Evolutionary conservation across 2,888 invertebrate species (phyloP).

Genomic region (Nematopogon swammerdamellus): DNA sequence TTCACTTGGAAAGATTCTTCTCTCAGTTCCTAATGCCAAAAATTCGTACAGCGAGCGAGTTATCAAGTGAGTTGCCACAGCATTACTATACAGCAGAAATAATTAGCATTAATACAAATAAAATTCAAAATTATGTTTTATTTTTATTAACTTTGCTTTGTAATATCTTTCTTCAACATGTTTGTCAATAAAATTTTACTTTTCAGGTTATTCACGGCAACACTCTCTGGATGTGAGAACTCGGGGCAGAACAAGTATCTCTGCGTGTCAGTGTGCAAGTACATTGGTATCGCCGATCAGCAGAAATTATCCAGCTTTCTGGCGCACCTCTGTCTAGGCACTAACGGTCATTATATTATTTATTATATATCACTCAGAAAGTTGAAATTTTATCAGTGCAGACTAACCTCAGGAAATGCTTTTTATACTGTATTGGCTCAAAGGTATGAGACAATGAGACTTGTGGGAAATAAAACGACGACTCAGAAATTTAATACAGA

Average conservation of each 20-base stretch:
- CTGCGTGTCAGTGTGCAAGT: slow-evolving; percentile 42
- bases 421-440: too few species aligned
- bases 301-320: slow-evolving; percentile 30
- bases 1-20: slow-evolving; percentile 72
- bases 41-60: slow-evolving; percentile 75
- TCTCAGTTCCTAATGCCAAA: slow-evolving; percentile 76
- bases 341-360: slow-evolving; percentile 23
- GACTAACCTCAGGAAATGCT: too few species aligned
- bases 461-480: too few species aligned
- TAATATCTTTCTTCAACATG: background rate
- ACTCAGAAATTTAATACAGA: too few species aligned
- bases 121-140: too few species aligned
- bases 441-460: too few species aligned
- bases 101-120: too few species aligned
- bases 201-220: slow-evolving; percentile 41
- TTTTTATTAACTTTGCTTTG: background rate
- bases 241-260: slow-evolving; percentile 30
- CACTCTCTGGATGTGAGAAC: slow-evolving; percentile 39
- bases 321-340: slow-evolving; percentile 33
- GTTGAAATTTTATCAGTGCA: background rate
- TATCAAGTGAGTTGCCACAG: slow-evolving; percentile 63
- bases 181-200: background rate
- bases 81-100: too few species aligned
- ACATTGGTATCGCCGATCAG: slow-evolving; percentile 42
- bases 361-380: background rate